These are phyloP conservation scores for Nematolebias whitei DNA, from an alignment of 2,113 vertebrate species.

Conservation along the genomic window DNA sequence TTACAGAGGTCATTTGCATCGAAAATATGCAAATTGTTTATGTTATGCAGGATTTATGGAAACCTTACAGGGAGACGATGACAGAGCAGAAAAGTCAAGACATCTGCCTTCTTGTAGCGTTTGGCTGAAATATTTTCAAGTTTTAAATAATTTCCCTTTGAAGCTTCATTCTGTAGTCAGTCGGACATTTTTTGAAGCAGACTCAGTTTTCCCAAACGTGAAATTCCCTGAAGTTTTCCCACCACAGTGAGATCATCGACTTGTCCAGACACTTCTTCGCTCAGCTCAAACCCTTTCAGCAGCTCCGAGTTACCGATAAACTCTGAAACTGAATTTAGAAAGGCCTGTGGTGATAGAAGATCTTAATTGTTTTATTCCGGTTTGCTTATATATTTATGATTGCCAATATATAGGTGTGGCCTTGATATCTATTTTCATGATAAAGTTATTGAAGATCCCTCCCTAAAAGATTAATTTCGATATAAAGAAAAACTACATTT, in stretches of 20 bases:
- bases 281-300: slow-evolving; percentile 2
- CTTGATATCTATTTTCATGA: too few species aligned
- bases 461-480: too few species aligned
- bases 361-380: too few species aligned
- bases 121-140: background rate
- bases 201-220: slow-evolving; percentile 42
- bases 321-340: background rate
- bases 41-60: background rate
- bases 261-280: slow-evolving; percentile 13
- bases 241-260: slow-evolving; percentile 10
- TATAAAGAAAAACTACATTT: too few species aligned
- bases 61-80: background rate
- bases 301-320: slow-evolving; percentile 1
- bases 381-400: too few species aligned
- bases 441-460: too few species aligned
- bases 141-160: slow-evolving; percentile 9
- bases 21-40: background rate
- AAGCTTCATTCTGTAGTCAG: slow-evolving; percentile 22
- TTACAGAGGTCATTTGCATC: background rate
- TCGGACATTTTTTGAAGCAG: slow-evolving; percentile 32
- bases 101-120: background rate
- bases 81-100: background rate
- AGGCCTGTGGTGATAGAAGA: too few species aligned
- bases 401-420: too few species aligned
- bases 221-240: slow-evolving; percentile 42